phyloP scores from a whole-genome alignment of 2,113 vertebrate species.

The Hippolais icterina region DNA sequence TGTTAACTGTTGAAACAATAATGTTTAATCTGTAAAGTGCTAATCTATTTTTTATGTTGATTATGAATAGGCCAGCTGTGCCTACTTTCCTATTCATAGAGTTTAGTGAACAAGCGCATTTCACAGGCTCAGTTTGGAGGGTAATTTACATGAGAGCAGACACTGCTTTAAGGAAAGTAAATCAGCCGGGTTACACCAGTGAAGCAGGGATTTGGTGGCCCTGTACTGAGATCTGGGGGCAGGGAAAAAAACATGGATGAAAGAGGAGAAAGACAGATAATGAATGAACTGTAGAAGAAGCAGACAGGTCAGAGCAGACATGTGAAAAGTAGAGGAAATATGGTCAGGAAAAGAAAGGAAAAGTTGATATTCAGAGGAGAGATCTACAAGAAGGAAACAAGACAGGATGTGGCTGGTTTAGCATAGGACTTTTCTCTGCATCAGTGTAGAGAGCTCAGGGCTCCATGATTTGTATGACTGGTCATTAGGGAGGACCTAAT shows the following conservation, averaged over 20 bases:
- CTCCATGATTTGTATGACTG: background rate
- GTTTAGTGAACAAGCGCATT: constrained; percentile 60
- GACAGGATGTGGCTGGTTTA: background rate
- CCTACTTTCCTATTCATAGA: constrained; percentile 81
- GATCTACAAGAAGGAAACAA: background rate
- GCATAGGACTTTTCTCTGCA: background rate
- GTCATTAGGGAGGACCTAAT: background rate
- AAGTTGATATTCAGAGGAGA: background rate
- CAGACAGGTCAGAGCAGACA: background rate
- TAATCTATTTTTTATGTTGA: constrained; percentile 87
- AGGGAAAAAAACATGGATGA: background rate
- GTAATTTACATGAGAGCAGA: constrained; percentile 63
- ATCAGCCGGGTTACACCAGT: background rate
- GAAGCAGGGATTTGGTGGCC: background rate
- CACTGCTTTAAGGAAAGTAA: constrained; percentile 7
- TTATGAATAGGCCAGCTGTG: constrained; percentile 85
- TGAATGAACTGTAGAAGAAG: background rate
- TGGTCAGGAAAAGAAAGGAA: background rate
- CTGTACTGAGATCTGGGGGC: background rate
- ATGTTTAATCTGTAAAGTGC: constrained; percentile 83
- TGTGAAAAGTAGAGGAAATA: background rate
- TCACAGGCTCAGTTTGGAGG: constrained; percentile 60
- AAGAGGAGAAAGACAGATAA: background rate
- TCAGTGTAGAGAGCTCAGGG: background rate
- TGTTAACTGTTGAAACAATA: constrained; percentile 79